Base-by-base conservation (phyloP, 2,797 vertebrate genomes). In the Phoxinus dragarum region DNA sequence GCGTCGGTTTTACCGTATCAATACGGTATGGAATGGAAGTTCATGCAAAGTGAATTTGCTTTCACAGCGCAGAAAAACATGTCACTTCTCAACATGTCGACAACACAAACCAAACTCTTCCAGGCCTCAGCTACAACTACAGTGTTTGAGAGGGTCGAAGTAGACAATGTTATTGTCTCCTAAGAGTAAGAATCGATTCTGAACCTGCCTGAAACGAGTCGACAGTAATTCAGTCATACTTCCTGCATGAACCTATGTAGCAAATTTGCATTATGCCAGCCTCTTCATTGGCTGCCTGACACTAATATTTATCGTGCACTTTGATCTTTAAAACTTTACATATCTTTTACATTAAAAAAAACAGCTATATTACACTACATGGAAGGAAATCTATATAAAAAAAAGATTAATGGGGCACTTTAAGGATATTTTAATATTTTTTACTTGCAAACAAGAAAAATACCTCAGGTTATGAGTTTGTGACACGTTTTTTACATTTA, bases 401-500 rank as follows among this genome's bases (percentile, higher is more conserved):
- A 56, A 19, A 54, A 61, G 11, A 12, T 14, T 31, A 31, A 64
- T 12, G 10, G 59, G 12, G 12, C 12, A 64, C n/a, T 64, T 64
- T 64, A 64, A 14, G n/a, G n/a, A 31, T 64, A 5, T 64, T 31
- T 64, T 14, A 31, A 64, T 64, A 64, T 31, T 72, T 72, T n/a
- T 14, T 44, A 42, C 21, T 71, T 38, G 11, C 11, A 42, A 44
- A 71, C 21, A 72, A n/a, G 23, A n/a, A 68, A 4, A 71, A 38
- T 19, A 71, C 14, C 12, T 42, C 23, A 69, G n/a, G n/a, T n/a
- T n/a, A n/a, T n/a, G 38, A 31, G 9, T 42, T 4, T 67, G 64
- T 52, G 16, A 71, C 67, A 61, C 6, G 3, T 81, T 40, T 52
- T 52, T 71, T 19, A 81, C 49, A 56, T 81, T 69, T 52, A 38